A percentile compares a stretch with the other conserved stretches of the same genome.
phyloP scores from a whole-genome alignment of 2,797 vertebrate genomes.

The Acropternis orthonyx region DNA sequence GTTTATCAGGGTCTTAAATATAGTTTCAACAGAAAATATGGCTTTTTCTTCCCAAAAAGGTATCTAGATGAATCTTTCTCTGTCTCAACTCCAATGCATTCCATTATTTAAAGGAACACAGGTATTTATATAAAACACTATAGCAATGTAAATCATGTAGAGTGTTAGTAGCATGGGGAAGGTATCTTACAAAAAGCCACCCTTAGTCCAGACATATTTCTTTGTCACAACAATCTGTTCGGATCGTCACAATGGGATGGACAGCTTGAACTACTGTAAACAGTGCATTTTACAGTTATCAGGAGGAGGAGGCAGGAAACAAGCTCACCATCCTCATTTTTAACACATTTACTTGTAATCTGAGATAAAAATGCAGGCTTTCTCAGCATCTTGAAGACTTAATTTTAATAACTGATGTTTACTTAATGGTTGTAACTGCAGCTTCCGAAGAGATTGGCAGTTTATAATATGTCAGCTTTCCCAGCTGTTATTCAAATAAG shows the following conservation, averaged over 20 bases:
- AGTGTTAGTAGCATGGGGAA: not conserved
- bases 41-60: accelerated
- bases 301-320: not conserved
- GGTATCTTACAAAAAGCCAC: accelerated
- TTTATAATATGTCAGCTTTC: constrained; percentile 42
- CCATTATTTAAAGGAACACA: not conserved
- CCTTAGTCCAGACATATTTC: not conserved
- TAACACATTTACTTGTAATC: not conserved
- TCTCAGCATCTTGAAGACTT: constrained; percentile 47
- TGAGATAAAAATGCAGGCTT: constrained; percentile 14
- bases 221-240: not conserved
- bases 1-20: not conserved
- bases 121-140: not conserved
- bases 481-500: constrained; percentile 67
- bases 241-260: not conserved
- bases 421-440: constrained; percentile 72
- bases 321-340: not conserved
- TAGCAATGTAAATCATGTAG: not conserved
- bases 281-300: not conserved
- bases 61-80: not conserved
- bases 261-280: not conserved
- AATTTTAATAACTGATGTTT: constrained; percentile 74
- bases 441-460: constrained; percentile 68
- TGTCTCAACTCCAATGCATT: not conserved
- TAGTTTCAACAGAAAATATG: not conserved